Base-by-base conservation (phyloP, 2,797 vertebrate genomes). In the Monodelphis domestica region DNA sequence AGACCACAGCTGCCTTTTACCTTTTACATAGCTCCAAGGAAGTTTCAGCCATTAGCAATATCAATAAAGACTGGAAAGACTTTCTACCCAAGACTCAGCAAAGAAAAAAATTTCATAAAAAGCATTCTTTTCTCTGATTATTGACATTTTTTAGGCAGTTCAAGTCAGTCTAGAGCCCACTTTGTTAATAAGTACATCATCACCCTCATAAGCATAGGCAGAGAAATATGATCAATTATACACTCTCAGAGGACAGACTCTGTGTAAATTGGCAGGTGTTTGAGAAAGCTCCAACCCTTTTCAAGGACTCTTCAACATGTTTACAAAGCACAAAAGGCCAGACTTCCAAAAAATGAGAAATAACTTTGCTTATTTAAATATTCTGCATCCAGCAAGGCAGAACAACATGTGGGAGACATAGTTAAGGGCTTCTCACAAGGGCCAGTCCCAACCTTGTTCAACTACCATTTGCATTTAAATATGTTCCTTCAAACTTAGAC, bases 271-370 rank as follows among this genome's bases (percentile, higher is more conserved):
- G 94, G 95, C 95, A 96, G 95, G 78, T 91, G 88, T 90, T 93
- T 94, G 78, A 56, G 91, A 96, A 96, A 96, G 93, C 89, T 95
- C 95, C n/a, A 94, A 95, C 88, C n/a, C 95, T 90, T 94, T 97
- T 97, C 91, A 97, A 97, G 93, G 96, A 70, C 88, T 91, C 97
- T 96, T 92, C 94, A 95, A 91, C 91, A 94, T 90, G 90, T 96
- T 95, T 89, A 89, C 91, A 95, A 95, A 96, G 88, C 26, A 88
- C 91, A 96, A 91, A 94, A 96, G 92, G 52, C 93, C 93, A 92
- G 88, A 89, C 53, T 5, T 28, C 29, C 24, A 28, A 97, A 95
- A 56, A 78, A 56, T 95, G 91, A 96, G 53, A 95, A 97, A 96
- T 94, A 97, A 96, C 93, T 94, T 94, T 92, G 90, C 92, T 94